Percentiles rank a stretch among this genome's conserved stretches.
Conservation (phyloP, 2,888 invertebrate species). For the Hoplodrina ambigua region DNA sequence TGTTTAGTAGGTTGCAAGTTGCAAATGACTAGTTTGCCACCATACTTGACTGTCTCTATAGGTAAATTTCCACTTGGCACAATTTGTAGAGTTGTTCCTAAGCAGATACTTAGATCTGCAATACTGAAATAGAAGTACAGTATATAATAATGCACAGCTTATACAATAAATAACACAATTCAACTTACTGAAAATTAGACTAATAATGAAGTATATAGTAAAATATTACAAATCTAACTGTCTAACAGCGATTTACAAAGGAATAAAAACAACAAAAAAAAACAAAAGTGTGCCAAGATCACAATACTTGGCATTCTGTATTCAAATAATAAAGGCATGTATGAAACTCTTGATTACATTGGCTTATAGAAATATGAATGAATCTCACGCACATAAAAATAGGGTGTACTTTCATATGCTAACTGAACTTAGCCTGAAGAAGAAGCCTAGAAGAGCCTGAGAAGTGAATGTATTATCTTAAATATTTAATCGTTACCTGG, state of each 20-base stretch:
- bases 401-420: no score
- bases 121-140: slow-evolving; percentile 91
- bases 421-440: no score
- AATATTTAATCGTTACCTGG: slow-evolving; percentile 90
- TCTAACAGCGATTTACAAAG: no score
- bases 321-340: not conserved
- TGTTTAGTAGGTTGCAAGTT: slow-evolving; percentile 99
- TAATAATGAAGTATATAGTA: no score
- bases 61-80: slow-evolving; percentile 99
- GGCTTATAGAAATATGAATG: no score
- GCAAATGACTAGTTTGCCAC: slow-evolving; percentile 97
- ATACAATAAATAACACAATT: no score
- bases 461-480: no score
- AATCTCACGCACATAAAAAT: no score
- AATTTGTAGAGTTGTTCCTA: slow-evolving; percentile 99
- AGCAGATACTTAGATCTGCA: slow-evolving; percentile 97
- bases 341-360: no score
- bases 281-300: not conserved
- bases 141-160: not conserved
- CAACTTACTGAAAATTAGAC: no score
- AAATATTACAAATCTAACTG: no score
- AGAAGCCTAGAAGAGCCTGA: no score
- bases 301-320: not conserved
- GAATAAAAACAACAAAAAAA: not conserved
- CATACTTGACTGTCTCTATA: slow-evolving; percentile 94